Evolutionary conservation across 2,113 vertebrate genomes (phyloP).

Genomic region (Columba livia): DNA sequence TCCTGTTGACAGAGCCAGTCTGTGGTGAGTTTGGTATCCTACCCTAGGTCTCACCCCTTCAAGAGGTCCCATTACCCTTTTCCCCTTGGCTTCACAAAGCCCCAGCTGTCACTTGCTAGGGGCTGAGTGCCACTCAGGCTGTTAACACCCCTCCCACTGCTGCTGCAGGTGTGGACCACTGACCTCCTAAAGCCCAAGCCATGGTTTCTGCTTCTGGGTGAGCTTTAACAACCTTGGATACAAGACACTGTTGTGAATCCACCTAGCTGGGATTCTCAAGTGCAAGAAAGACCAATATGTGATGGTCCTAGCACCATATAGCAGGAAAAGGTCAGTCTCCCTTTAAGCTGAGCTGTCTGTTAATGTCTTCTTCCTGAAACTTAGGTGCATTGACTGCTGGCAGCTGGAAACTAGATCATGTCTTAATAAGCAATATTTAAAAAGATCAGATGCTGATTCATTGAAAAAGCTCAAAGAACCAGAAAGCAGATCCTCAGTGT

Average conservation of each 20-base stretch:
- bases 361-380: not conserved
- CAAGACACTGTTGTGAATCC: not conserved
- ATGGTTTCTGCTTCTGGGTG: not conserved
- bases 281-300: not conserved
- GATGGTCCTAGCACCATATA: not conserved
- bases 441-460: not conserved
- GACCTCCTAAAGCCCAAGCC: not conserved
- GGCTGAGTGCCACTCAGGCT: not conserved
- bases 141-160: not conserved
- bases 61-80: not conserved
- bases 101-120: not conserved
- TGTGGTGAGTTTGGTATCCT: not conserved
- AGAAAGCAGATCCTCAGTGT: not conserved
- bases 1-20: not conserved
- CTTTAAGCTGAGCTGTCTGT: not conserved
- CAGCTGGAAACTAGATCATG: not conserved
- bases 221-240: not conserved
- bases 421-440: not conserved
- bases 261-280: not conserved
- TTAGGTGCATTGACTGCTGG: not conserved
- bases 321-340: not conserved
- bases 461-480: not conserved
- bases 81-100: not conserved
- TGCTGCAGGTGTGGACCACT: too few species aligned
- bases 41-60: not conserved